Base-by-base conservation (phyloP, 2,797 vertebrate genomes). In the Poecilia velifera region DNA sequence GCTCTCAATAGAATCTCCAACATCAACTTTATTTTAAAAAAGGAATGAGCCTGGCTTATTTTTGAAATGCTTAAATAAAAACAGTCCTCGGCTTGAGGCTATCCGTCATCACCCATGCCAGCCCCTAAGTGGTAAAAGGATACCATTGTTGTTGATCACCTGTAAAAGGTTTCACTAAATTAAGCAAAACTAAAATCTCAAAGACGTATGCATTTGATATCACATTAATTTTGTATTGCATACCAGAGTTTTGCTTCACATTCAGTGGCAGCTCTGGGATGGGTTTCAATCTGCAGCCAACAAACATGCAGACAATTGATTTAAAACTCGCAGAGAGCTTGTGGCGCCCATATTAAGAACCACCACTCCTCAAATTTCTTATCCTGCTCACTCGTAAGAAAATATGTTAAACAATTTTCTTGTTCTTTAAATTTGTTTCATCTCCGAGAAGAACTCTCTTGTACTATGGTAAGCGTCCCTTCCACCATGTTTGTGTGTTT, bases 391-490 rank as follows among this genome's bases (percentile, higher is more conserved):
- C 49, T 34, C 28, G 22, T 2, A 10, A 47, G 6, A 51, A 59
- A 62, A 79, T 64, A 41, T 45, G 43, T 12, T 46, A 57, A 45
- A 62, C 57, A 0, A 68, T 72, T 84, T 82, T 73, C 10, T 13
- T 53, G 31, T 49, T 73, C 49, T 53, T 22, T 53, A 53, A 47
- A 70, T 43, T 41, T 53, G 22, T 4, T 20, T 73, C 9, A 25
- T 74, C 20, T 22, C 25, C 84, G 64, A 73, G 9, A 80, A 71
- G 22, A 45, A n/a, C 41, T 45, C 3, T 39, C 79, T 59, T 79
- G 78, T 78, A 80, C 55, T 77, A 16, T 72, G 62, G 79, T 64
- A 5, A 79, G 83, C 59, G 66, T 22, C 59, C 78, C 78, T 82
- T 72, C 25, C 76, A 86, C 78, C 45, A 5, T 78, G 76, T 84